Evolutionary conservation across 2,113 vertebrate species (phyloP).

Genomic region (Steatornis caripensis): DNA sequence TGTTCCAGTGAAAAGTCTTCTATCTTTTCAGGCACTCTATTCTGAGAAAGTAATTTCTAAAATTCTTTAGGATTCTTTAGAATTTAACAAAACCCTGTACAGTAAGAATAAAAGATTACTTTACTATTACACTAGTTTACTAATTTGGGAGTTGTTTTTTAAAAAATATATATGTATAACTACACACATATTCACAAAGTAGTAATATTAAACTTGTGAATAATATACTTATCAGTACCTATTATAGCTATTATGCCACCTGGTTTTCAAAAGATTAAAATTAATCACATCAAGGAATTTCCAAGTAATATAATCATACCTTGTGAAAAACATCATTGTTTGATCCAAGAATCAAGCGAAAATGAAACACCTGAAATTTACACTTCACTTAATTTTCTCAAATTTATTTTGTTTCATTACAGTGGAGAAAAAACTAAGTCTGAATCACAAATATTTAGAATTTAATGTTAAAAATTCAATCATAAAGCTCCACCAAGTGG

Average conservation of each 20-base stretch:
- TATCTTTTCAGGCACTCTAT: neutral
- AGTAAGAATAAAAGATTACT: neutral
- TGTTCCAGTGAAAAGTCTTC: neutral
- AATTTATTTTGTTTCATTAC: neutral
- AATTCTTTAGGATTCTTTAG: neutral
- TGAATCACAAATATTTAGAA: neutral
- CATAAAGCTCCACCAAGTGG: constrained; percentile 83
- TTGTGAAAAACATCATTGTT: neutral
- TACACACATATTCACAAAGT: neutral
- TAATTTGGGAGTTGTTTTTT: neutral
- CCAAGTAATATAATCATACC: neutral
- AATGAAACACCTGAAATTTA: neutral
- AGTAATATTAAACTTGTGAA: neutral
- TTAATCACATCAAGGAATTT: neutral
- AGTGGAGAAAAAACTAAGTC: neutral
- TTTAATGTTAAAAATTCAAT: constrained; percentile 71
- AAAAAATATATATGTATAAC: neutral
- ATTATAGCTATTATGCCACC: neutral
- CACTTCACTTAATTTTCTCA: constrained; percentile 31
- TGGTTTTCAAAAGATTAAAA: neutral
- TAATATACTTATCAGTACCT: neutral
- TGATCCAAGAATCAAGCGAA: constrained; percentile 7
- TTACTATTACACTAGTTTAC: neutral
- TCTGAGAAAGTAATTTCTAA: neutral
- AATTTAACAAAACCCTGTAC: neutral